Evolutionary conservation across 2,797 vertebrate species (phyloP).

Genomic region (Coendou prehensilis): DNA sequence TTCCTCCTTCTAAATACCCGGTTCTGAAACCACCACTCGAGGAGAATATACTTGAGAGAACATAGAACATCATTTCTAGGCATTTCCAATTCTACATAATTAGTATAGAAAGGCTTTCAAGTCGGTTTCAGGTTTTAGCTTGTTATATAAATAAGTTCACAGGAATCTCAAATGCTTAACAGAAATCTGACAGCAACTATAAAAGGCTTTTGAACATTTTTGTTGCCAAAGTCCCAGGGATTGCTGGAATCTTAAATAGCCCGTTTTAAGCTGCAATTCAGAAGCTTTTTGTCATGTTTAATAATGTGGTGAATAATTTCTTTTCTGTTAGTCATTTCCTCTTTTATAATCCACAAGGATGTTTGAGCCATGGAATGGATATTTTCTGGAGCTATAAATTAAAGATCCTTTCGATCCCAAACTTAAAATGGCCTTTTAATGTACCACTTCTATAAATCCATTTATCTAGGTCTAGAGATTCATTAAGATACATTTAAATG

Average conservation of each 20-base stretch:
- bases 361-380: slow-evolving; percentile 85
- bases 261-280: slow-evolving; percentile 90
- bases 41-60: slow-evolving; percentile 80
- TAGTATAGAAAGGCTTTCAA: slow-evolving; percentile 90
- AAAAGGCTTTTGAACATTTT: slow-evolving; percentile 92
- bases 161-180: slow-evolving; percentile 90
- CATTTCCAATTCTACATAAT: slow-evolving; percentile 88
- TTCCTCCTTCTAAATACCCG: slow-evolving; percentile 65
- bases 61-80: slow-evolving; percentile 80
- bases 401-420: slow-evolving; percentile 83
- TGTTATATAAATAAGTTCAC: slow-evolving; percentile 92
- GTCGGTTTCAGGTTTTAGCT: slow-evolving; percentile 89
- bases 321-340: slow-evolving; percentile 87
- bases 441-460: slow-evolving; percentile 79
- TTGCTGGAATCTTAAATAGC: slow-evolving; percentile 91
- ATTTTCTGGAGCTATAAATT: slow-evolving; percentile 85
- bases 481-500: slow-evolving; percentile 83
- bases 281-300: slow-evolving; percentile 92
- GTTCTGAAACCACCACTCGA: slow-evolving; percentile 81
- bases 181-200: slow-evolving; percentile 92
- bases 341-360: slow-evolving; percentile 88
- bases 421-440: slow-evolving; percentile 85
- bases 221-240: slow-evolving; percentile 91
- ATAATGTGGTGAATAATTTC: slow-evolving; percentile 91
- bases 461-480: slow-evolving; percentile 80